Percentiles rank a stretch among this genome's conserved stretches.
Conservation (phyloP, 1,140 invertebrate genomes). For the Coboldia fuscipes region DNA sequence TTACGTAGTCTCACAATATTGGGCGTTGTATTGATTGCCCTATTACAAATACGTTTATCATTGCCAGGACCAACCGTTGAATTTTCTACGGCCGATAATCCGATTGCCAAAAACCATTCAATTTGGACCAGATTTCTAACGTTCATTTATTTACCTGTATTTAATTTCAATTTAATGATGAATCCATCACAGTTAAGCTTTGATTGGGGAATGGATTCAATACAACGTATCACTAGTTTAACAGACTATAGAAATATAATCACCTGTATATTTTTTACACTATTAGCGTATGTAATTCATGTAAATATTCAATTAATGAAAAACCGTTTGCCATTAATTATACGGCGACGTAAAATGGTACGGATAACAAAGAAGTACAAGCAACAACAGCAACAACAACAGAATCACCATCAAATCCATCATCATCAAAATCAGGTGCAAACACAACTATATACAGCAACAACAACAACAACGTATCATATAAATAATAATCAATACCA, state of each 20-base stretch:
- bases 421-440: background rate
- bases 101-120: conserved; percentile 54
- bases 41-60: conserved; percentile 36
- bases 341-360: background rate
- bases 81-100: conserved; percentile 79
- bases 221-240: conserved; percentile 52
- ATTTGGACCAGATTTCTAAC: conserved; percentile 53
- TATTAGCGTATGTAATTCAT: conserved; percentile 24
- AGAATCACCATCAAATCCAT: conserved; percentile 3
- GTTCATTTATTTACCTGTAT: conserved; percentile 69
- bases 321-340: background rate
- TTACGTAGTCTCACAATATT: conserved; percentile 39
- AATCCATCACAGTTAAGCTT: conserved; percentile 70
- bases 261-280: conserved; percentile 45
- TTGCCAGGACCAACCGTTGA: conserved; percentile 41
- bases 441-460: conserved; percentile 1
- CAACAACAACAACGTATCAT: background rate
- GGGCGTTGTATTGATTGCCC: conserved; percentile 26
- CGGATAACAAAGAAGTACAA: conserved; percentile 4
- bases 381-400: background rate
- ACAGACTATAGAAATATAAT: conserved; percentile 54
- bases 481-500: background rate
- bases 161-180: conserved; percentile 64
- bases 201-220: conserved; percentile 90
- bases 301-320: background rate